Conservation (phyloP, 2,888 invertebrate species). For the Phania funesta region DNA sequence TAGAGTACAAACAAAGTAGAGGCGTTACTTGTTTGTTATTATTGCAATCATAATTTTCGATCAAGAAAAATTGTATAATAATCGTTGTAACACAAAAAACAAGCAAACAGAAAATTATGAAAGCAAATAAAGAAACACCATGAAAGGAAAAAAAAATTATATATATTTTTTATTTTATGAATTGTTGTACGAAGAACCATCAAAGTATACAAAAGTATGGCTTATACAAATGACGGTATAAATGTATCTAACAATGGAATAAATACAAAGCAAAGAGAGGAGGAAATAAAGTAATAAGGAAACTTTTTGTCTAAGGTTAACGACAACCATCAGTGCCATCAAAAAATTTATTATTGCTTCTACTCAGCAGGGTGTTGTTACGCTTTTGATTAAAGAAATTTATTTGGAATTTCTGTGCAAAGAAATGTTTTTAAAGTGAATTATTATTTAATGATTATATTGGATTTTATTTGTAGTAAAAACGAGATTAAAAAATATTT, state of each 20-base stretch:
- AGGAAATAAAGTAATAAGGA: constrained; percentile 27
- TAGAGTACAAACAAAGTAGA: constrained; percentile 8
- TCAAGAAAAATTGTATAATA: constrained; percentile 69
- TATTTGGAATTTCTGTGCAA: no score
- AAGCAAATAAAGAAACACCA: constrained; percentile 54
- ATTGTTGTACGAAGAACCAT: constrained; percentile 19
- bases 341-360: constrained; percentile 46
- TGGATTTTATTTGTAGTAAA: no score
- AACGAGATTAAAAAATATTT: no score
- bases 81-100: constrained; percentile 64
- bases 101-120: constrained; percentile 57
- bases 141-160: constrained; percentile 6
- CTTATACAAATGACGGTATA: constrained; percentile 13
- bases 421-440: no score
- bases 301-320: constrained; percentile 21
- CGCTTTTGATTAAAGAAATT: constrained; percentile 16
- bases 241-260: constrained; percentile 6
- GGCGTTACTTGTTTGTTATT: constrained; percentile 59
- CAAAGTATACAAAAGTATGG: neutral
- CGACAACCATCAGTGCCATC: constrained; percentile 25
- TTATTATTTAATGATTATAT: no score
- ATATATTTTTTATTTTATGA: constrained; percentile 36
- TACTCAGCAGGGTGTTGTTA: constrained; percentile 39
- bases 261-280: neutral
- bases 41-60: constrained; percentile 71